Evolutionary conservation across 1,140 invertebrate species (phyloP), one percentile per base, ranked within the genome.

Genomic region (Bombus polaris): DNA sequence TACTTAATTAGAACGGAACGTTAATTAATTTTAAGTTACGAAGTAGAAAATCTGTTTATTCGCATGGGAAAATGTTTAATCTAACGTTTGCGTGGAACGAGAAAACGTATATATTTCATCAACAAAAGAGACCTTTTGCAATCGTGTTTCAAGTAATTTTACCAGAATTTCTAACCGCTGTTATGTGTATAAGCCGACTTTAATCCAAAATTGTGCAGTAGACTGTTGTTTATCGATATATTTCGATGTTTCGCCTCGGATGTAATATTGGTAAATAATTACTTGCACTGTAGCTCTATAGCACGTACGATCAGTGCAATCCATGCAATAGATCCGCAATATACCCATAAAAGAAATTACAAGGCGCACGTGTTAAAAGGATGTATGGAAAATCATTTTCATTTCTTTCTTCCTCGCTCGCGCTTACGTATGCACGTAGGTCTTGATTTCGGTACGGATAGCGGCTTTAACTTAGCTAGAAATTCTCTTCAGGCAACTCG

Each of bases 261-360:
- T 53, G 18, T 53, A 53, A 53, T 22, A 53, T 53, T 22, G 47
- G 18, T 2, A 53, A 53, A 53, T 53, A 22, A 53, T 18, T 53
- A 6, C 0, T 22, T 22, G 0, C 5, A 6, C 18, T 6, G 6
- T 5, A 6, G 5, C 4, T 0, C 5, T 18, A 47, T 18, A 18
- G 0, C 6, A 18, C 47, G 47, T 47, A 18, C 47, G 15, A 47
- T 47, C 47, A 53, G 0, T 53, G 5, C 47, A 22, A 22, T 53
- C 18, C 5, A 1, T 5, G 1, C 15, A 5, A 6, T 6, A 47
- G 18, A 53, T 53, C 18, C 18, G 1, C 8, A 6, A 22, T 53
- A 22, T 53, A 53, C 22, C 1, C 47, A 8, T 22, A 22, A 53
- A 53, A 22, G 18, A 22, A 53, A 22, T 53, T 22, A 53, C 47